Conservation (phyloP, 2,888 invertebrate genomes). For the Baronia brevicornis region DNA sequence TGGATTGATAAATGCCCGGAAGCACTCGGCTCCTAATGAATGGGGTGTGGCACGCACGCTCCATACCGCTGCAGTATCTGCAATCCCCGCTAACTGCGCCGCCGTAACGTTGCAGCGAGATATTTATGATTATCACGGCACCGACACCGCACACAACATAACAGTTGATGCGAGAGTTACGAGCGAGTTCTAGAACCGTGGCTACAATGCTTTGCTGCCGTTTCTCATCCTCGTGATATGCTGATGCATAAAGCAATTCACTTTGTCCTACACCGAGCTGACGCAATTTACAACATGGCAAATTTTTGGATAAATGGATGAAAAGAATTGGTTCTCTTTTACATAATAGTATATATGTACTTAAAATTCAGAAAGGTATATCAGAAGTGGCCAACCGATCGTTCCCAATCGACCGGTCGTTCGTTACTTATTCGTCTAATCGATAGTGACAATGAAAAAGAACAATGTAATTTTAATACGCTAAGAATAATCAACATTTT, state of each 20-base stretch:
- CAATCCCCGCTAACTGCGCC: slow-evolving; percentile 43
- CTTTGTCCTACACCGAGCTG: background rate
- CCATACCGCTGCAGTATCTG: slow-evolving; percentile 55
- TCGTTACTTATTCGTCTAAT: no score
- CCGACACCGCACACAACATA: slow-evolving; percentile 4
- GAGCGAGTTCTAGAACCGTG: slow-evolving; percentile 3
- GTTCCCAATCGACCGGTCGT: no score
- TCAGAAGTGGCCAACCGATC: no score
- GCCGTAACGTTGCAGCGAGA: slow-evolving; percentile 24
- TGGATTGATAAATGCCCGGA: slow-evolving; percentile 73
- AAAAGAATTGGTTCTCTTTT: no score
- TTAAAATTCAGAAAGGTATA: no score
- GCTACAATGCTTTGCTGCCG: background rate
- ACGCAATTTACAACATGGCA: background rate
- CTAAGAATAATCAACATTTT: no score
- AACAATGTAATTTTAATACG: no score
- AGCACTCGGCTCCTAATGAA: slow-evolving; percentile 71
- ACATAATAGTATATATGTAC: no score
- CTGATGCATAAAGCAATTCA: background rate
- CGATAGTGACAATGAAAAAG: no score
- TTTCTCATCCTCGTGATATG: slow-evolving; percentile 3
- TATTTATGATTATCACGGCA: slow-evolving; percentile 42
- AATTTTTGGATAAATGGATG: no score
- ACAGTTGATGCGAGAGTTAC: slow-evolving; percentile 11
- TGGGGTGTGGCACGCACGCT: slow-evolving; percentile 69